phyloP scores from a whole-genome alignment of 2,797 vertebrate genomes.

The Kryptopterus vitreolus region DNA sequence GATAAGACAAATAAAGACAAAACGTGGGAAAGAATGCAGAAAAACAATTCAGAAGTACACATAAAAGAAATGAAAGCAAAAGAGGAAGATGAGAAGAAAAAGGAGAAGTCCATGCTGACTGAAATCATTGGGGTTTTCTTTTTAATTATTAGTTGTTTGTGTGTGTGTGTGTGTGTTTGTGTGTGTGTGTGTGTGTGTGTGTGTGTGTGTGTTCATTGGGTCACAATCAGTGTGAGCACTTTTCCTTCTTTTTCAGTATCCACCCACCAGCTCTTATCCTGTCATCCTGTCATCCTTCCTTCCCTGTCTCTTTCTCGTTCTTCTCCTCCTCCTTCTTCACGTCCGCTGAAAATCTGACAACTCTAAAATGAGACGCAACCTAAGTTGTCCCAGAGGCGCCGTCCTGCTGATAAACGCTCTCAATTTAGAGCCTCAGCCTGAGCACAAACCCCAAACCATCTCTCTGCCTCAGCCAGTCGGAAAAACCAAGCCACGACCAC shows the following conservation, averaged over 20 bases:
- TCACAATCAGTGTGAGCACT: conserved; percentile 18
- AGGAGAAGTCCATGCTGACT: neutral
- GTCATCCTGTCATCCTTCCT: conserved; percentile 7
- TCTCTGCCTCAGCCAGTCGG: neutral
- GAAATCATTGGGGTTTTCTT: neutral
- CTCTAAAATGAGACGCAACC: conserved; percentile 25
- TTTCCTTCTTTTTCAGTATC: neutral
- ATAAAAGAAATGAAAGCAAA: neutral
- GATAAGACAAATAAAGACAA: neutral
- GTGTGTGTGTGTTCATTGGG: neutral
- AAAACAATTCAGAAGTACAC: neutral
- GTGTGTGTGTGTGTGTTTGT: too few species aligned
- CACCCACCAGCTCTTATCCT: conserved; percentile 22
- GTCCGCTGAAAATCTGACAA: conserved; percentile 17
- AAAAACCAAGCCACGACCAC: neutral
- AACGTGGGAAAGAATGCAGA: neutral
- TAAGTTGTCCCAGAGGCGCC: conserved; percentile 20
- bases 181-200: too few species aligned
- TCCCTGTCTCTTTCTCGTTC: conserved; percentile 19
- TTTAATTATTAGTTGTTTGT: neutral
- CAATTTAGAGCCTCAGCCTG: conserved; percentile 6
- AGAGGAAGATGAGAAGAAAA: neutral
- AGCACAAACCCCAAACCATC: conserved; percentile 7
- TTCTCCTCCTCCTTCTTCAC: neutral
- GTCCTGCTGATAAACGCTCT: conserved; percentile 29